Conservation (phyloP, 2,797 vertebrate species). For the Neoniphon sammara region DNA sequence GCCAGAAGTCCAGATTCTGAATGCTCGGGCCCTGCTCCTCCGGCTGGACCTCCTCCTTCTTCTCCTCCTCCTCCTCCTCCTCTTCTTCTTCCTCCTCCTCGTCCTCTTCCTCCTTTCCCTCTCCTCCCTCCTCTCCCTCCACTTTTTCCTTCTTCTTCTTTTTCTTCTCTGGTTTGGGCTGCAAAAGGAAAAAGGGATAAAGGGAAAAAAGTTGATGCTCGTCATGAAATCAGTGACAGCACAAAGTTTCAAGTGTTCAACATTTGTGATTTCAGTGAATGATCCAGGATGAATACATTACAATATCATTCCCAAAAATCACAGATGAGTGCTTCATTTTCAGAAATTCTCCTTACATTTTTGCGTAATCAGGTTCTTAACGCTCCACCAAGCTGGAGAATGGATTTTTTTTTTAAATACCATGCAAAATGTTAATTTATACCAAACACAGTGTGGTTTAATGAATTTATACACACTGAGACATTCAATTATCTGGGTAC, state of each 20-base stretch:
- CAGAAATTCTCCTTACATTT: not conserved
- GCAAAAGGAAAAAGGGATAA: too few species aligned
- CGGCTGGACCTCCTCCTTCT: slow-evolving; percentile 77
- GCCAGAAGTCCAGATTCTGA: slow-evolving; percentile 97
- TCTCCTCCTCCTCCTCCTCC: slow-evolving; percentile 62
- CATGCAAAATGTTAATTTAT: slow-evolving; percentile 31
- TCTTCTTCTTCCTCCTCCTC: slow-evolving; percentile 54
- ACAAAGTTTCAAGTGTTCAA: too few species aligned
- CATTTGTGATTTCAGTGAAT: slow-evolving; percentile 3
- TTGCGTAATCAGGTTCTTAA: slow-evolving; percentile 6
- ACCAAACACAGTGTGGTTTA: slow-evolving; percentile 10
- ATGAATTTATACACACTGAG: slow-evolving; percentile 12
- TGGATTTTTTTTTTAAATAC: not conserved
- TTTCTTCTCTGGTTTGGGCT: slow-evolving; percentile 70
- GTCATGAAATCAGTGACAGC: too few species aligned
- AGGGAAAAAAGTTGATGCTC: too few species aligned
- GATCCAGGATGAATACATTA: slow-evolving; percentile 23
- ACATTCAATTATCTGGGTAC: not conserved
- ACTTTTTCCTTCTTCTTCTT: slow-evolving; percentile 50
- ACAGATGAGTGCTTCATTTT: not conserved
- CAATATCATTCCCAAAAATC: not conserved
- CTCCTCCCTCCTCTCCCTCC: slow-evolving; percentile 7
- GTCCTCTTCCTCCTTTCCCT: slow-evolving; percentile 2
- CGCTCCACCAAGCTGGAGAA: slow-evolving; percentile 1
- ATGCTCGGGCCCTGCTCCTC: slow-evolving; percentile 96